A percentile compares a stretch with the other conserved stretches of the same genome.
phyloP scores from a whole-genome alignment of 2,113 vertebrate genomes.

The Diphyllodes magnificus region DNA sequence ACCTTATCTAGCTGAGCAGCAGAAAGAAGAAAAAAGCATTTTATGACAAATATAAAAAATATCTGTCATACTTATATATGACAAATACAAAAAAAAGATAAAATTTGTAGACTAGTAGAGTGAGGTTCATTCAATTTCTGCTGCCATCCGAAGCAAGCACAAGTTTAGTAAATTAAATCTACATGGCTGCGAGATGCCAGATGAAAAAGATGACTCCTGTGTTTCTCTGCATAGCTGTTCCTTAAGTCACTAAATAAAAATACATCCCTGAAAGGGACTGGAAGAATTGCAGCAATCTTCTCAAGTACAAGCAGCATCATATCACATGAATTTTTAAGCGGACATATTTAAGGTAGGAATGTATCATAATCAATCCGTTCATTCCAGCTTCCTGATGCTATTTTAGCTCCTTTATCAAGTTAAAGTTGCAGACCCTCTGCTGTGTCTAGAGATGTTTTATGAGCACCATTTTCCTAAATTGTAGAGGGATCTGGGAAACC shows the following conservation, averaged over 20 bases:
- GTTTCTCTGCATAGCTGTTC: background rate
- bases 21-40: background rate
- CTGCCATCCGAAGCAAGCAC: background rate
- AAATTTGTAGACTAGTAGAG: background rate
- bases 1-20: background rate
- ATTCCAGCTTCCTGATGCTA: background rate
- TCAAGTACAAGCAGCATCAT: background rate
- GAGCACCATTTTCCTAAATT: background rate
- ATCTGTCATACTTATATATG: background rate
- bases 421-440: background rate
- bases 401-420: background rate
- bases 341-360: background rate
- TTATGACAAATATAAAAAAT: background rate
- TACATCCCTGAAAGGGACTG: background rate
- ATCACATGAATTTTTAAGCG: background rate
- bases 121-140: background rate
- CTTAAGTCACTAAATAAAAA: background rate
- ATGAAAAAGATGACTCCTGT: background rate
- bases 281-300: conserved; percentile 12
- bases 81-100: background rate
- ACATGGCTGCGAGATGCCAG: background rate
- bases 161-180: background rate
- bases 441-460: background rate
- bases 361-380: background rate
- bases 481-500: background rate